Base-by-base conservation (phyloP, 2,888 invertebrate species). In the Hydropsyche betteni region DNA sequence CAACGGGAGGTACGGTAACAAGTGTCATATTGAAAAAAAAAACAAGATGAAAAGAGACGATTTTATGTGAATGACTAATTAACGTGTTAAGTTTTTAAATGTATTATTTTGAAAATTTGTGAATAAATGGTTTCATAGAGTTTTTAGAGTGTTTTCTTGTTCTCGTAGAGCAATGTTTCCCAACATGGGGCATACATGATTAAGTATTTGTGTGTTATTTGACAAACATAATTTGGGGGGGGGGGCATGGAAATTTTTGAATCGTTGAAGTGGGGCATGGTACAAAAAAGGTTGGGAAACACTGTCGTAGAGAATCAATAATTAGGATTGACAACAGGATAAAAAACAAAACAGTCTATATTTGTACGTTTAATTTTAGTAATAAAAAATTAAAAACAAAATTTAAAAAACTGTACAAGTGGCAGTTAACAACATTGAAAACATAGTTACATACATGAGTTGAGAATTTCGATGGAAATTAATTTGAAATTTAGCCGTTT, bases 311-410 rank as follows among this genome's bases (percentile, higher is more conserved):
- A 24, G 24, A 2, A 24, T 24, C 24, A 24, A 24, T 24, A 2
- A 24, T 24, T 24, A 24, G 24, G 24, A 2, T n/a, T 24, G 69
- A 14, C 44, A 12, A 38, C 12, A 53, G 53, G 14, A 50, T 34
- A 68, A 68, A 73, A 68, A 58, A 61, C 36, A 77, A 69, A 68
- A 38, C 16, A 55, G 12, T 34, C 34, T 53, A 70, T 74, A 75
- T 79, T 79, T 79, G 79, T 79, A 79, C 79, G 78, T 77, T 78
- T 75, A 77, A 75, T 75, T 75, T 75, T 74, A 78, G 74, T 75
- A 75, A 77, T 71, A 77, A 76, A 75, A 78, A 79, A 72, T 70
- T 70, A 70, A 76, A 77, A 73, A 73, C 73, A 72, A 69, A 74
- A 73, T 74, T 58, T 69, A 69, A 75, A 78, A 77, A 75, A 77